Base-by-base conservation (phyloP, 2,797 vertebrate genomes). In the Amblyopsis hoosieri region DNA sequence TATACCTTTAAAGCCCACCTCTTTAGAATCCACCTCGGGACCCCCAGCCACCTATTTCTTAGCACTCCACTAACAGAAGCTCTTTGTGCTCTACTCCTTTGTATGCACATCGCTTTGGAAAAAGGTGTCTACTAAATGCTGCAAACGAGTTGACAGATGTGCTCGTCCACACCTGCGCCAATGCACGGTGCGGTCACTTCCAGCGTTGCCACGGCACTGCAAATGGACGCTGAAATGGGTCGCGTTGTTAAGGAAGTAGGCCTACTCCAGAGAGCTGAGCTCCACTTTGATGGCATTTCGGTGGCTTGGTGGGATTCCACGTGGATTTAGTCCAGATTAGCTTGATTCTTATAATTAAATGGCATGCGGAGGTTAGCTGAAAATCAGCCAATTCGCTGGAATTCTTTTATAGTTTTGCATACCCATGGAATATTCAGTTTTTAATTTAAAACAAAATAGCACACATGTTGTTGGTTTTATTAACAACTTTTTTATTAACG, bases 151-250 rank as follows among this genome's bases (percentile, higher is more conserved):
- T 17, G 33, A 7, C 4, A 37, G 33, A 37, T 8, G 33, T 5
- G 64, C 62, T 83, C 57, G 76, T 52, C 57, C 13, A 0, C 11
- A 60, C 72, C 71, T 76, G 64, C 75, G 70, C 59, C 46, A 19
- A 2, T 19, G 19, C 19, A 12, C 0, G 66, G 52, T 64, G 33
- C 33, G 11, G 0, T 63, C 37, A 14, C 11, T 45, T 17, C 5
- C 11, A 29, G 45, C 19, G 54, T 23, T 13, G 57, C 49, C 4
- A 19, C n/a, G 12, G n/a, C 54, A 33, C 33, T 37, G 6, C 13
- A 7, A n/a, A 54, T 8, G 14, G 23, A 72, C 45, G 45, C 19
- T 5, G 46, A 51, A 55, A 12, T 71, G 52, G 11, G 6, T 12
- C 51, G 15, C 45, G 1, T 56, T 8, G 8, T 33, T 37, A 56